A percentile compares a stretch with the other conserved stretches of the same genome.
Conservation (phyloP, 2,113 vertebrate genomes). For the Notarius quadriscutis region DNA sequence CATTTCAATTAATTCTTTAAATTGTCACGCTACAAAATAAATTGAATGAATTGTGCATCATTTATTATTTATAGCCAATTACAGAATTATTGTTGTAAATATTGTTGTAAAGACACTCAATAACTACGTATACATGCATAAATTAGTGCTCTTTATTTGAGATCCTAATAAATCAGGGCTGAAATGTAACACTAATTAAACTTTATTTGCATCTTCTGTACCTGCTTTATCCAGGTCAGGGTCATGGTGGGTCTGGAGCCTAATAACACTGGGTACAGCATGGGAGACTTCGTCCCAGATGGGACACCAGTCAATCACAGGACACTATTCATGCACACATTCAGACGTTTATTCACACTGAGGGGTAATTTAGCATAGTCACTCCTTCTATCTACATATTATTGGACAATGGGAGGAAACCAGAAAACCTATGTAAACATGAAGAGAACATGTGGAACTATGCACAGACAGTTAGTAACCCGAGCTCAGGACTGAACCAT, state of each 20-base stretch:
- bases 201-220: neutral
- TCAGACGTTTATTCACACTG: neutral
- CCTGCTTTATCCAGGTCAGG: neutral
- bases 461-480: neutral
- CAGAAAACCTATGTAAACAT: neutral
- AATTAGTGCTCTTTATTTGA: neutral
- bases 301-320: neutral
- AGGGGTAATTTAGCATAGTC: neutral
- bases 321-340: neutral
- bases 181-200: neutral
- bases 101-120: too few relatives aligned
- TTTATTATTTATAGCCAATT: neutral
- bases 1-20: neutral
- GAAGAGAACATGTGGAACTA: neutral
- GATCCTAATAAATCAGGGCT: neutral
- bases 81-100: neutral
- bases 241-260: neutral
- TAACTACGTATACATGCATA: neutral
- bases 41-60: neutral
- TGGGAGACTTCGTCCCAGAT: neutral
- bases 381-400: neutral
- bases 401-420: neutral
- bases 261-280: neutral
- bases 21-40: neutral
- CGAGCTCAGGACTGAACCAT: neutral